Conservation (phyloP, 2,888 invertebrate species). For the Erannis defoliaria region DNA sequence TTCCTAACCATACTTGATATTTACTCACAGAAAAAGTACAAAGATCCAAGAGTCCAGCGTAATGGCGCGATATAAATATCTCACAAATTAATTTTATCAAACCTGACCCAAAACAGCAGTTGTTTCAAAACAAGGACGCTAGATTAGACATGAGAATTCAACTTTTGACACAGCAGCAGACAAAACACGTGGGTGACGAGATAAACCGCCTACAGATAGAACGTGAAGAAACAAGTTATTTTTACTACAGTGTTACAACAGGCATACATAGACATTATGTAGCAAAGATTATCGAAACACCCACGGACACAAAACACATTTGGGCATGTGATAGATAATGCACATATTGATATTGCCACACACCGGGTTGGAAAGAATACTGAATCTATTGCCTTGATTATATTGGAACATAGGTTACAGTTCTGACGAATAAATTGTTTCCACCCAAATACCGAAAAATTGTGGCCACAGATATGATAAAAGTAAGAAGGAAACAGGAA, state of each 20-base stretch:
- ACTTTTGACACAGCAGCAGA: constrained; percentile 52
- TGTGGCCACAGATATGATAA: too few species aligned
- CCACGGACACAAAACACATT: constrained; percentile 27
- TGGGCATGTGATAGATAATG: constrained; percentile 33
- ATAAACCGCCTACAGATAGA: constrained; percentile 54
- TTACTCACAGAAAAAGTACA: constrained; percentile 22
- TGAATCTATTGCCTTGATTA: constrained; percentile 28
- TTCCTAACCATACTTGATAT: constrained; percentile 20
- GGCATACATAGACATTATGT: constrained; percentile 25
- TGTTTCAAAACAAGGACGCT: constrained; percentile 41
- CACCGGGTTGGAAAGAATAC: constrained; percentile 28
- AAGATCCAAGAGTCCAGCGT: constrained; percentile 23
- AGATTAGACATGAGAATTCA: constrained; percentile 48
- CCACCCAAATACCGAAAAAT: neutral
- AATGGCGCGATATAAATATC: constrained; percentile 22
- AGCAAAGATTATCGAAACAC: constrained; percentile 40
- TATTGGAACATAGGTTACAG: constrained; percentile 7
- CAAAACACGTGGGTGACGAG: constrained; percentile 55
- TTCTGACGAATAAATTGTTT: neutral
- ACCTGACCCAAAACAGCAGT: constrained; percentile 28
- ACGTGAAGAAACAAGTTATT: constrained; percentile 51
- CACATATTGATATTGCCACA: constrained; percentile 37
- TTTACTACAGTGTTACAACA: constrained; percentile 46
- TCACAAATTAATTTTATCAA: constrained; percentile 20
- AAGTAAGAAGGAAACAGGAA: neutral